These are phyloP conservation scores for Achroia grisella DNA, from an alignment of 1,140 invertebrate genomes.

Conservation along the genomic window DNA sequence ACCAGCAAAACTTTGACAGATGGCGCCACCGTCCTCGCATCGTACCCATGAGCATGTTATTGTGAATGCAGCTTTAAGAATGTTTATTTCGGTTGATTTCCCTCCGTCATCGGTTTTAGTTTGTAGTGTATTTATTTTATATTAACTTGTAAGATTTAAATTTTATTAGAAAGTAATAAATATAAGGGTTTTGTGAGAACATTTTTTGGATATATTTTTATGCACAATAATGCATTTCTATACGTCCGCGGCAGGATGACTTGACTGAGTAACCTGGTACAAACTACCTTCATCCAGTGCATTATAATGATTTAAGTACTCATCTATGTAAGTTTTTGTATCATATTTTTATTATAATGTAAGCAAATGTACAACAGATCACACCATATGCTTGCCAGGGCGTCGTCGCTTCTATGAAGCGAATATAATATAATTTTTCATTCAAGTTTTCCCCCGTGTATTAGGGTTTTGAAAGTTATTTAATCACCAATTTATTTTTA, in stretches of 20 bases:
- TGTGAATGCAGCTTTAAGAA: slow-evolving; percentile 22
- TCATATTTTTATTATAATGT: slow-evolving; percentile 47
- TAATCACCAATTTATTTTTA: slow-evolving; percentile 44
- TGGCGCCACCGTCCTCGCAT: slow-evolving; percentile 9
- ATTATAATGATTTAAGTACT: slow-evolving; percentile 56
- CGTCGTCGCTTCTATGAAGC: slow-evolving; percentile 66
- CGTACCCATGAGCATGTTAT: slow-evolving; percentile 10
- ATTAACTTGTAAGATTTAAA: slow-evolving; percentile 26
- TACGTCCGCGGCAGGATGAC: slow-evolving; percentile 30
- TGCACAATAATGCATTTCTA: slow-evolving; percentile 65
- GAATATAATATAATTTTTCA: slow-evolving; percentile 23
- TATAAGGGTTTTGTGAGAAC: slow-evolving; percentile 38
- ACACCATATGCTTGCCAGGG: slow-evolving; percentile 44
- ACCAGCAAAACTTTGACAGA: neutral
- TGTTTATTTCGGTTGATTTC: slow-evolving; percentile 31
- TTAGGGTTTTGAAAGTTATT: slow-evolving; percentile 39
- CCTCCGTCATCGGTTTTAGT: slow-evolving; percentile 43
- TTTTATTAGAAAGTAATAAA: slow-evolving; percentile 25
- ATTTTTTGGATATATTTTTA: slow-evolving; percentile 46
- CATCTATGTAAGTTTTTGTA: slow-evolving; percentile 60
- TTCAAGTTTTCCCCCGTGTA: slow-evolving; percentile 10
- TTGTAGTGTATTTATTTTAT: slow-evolving; percentile 54
- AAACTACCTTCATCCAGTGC: slow-evolving; percentile 59
- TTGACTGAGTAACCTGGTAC: slow-evolving; percentile 60
- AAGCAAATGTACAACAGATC: slow-evolving; percentile 48